Evolutionary conservation across 2,113 vertebrate genomes (phyloP).

Genomic region (Myiopsitta monachus): DNA sequence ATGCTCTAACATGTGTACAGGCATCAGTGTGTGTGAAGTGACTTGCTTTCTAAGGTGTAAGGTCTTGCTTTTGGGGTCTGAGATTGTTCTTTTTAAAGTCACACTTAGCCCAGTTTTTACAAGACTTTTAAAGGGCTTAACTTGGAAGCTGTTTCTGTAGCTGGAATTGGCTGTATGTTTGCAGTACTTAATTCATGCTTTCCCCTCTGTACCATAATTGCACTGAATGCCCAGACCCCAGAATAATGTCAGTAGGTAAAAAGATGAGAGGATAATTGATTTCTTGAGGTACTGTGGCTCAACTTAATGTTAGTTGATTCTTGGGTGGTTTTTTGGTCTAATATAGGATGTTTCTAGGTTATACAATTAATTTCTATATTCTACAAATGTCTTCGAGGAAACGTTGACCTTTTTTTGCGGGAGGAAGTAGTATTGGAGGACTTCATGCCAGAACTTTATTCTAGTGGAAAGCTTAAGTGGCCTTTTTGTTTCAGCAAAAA

Average conservation of each 20-base stretch:
- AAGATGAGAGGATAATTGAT: neutral
- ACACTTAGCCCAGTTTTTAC: neutral
- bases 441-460: neutral
- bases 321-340: neutral
- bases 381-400: neutral
- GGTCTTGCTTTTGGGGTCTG: neutral
- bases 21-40: neutral
- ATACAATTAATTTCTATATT: neutral
- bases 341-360: neutral
- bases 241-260: neutral
- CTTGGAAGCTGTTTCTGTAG: neutral
- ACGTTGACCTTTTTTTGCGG: neutral
- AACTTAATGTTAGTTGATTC: neutral
- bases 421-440: neutral
- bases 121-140: neutral
- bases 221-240: neutral
- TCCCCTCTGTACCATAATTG: neutral
- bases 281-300: neutral
- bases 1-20: accelerated
- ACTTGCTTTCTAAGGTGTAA: neutral
- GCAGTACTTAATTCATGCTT: neutral
- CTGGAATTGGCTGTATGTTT: neutral
- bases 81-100: neutral
- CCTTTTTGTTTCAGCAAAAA: neutral
- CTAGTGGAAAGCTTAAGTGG: neutral